These are phyloP conservation scores for Magallana angulata DNA, from an alignment of 1,140 invertebrate genomes.

Conservation along the genomic window DNA sequence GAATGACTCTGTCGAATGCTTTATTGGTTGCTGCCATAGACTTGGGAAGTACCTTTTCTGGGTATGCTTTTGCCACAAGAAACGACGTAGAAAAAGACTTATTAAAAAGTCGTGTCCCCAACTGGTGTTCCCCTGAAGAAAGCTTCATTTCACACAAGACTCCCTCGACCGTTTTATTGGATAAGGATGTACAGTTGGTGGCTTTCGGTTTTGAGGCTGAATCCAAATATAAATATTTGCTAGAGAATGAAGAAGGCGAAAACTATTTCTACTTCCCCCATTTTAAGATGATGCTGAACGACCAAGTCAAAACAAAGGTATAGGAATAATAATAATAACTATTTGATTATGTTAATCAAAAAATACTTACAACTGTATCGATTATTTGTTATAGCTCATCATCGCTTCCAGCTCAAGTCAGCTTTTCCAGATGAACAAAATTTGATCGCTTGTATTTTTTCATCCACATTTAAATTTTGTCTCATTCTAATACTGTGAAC, in stretches of 20 bases:
- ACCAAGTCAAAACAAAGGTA: background rate
- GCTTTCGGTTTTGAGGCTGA: conserved; percentile 42
- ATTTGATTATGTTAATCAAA: too few relatives aligned
- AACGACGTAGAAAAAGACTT: background rate
- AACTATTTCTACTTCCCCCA: background rate
- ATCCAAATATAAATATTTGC: background rate
- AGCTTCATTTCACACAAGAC: background rate
- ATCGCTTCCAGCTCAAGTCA: too few relatives aligned
- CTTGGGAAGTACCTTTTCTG: conserved; percentile 48
- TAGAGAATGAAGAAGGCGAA: background rate
- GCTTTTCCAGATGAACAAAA: too few relatives aligned
- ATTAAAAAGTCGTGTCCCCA: too few relatives aligned
- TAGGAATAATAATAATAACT: too few relatives aligned
- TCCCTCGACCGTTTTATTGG: conserved; percentile 29
- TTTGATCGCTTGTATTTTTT: too few relatives aligned
- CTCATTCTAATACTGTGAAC: too few relatives aligned
- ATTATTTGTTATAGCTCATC: too few relatives aligned
- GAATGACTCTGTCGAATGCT: background rate
- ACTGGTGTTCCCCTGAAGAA: too few relatives aligned
- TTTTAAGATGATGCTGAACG: conserved; percentile 46
- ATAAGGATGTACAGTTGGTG: background rate
- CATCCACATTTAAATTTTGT: too few relatives aligned
- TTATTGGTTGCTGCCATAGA: conserved; percentile 45
- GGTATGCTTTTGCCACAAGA: conserved; percentile 36
- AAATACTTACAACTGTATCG: too few relatives aligned